These are phyloP conservation scores for Altica lythri DNA, from an alignment of 2,888 invertebrate genomes.

Conservation along the genomic window DNA sequence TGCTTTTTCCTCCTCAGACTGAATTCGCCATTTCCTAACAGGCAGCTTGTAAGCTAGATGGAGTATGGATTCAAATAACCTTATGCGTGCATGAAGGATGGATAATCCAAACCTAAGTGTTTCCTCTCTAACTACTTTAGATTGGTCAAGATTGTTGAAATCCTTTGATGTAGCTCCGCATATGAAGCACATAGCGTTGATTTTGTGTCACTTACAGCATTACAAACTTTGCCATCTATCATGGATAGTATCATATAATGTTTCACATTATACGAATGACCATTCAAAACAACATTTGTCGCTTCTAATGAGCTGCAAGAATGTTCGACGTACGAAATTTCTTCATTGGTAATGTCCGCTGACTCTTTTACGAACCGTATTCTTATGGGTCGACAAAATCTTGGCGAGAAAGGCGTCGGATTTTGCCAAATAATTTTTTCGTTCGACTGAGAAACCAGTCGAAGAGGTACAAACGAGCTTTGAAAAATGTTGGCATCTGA, in stretches of 20 bases:
- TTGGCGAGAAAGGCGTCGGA: constrained; percentile 43
- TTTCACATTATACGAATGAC: too few species aligned
- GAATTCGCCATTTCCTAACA: constrained; percentile 5
- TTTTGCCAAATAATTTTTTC: constrained; percentile 43
- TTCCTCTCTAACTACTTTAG: not conserved
- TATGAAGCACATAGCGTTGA: constrained; percentile 40
- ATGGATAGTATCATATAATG: constrained; percentile 36
- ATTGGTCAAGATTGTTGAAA: constrained; percentile 15
- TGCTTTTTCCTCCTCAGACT: constrained; percentile 9
- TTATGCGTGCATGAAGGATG: constrained; percentile 31
- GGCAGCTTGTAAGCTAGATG: constrained; percentile 14
- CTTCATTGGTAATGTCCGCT: not conserved
- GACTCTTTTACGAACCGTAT: constrained; percentile 42
- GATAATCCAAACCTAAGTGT: constrained; percentile 28
- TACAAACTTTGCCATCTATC: constrained; percentile 45
- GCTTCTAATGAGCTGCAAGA: not conserved
- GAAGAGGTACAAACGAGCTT: constrained; percentile 39
- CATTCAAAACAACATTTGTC: too few species aligned
- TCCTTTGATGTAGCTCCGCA: constrained; percentile 32
- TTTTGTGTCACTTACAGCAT: constrained; percentile 31
- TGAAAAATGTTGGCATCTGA: constrained; percentile 45
- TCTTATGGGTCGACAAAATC: constrained; percentile 45
- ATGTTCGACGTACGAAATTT: not conserved
- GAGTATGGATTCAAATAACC: constrained; percentile 28
- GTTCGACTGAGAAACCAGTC: constrained; percentile 28